Evolutionary conservation across 2,797 vertebrate species (phyloP), one percentile per base, ranked within the genome.

Genomic region (Molossus molossus): DNA sequence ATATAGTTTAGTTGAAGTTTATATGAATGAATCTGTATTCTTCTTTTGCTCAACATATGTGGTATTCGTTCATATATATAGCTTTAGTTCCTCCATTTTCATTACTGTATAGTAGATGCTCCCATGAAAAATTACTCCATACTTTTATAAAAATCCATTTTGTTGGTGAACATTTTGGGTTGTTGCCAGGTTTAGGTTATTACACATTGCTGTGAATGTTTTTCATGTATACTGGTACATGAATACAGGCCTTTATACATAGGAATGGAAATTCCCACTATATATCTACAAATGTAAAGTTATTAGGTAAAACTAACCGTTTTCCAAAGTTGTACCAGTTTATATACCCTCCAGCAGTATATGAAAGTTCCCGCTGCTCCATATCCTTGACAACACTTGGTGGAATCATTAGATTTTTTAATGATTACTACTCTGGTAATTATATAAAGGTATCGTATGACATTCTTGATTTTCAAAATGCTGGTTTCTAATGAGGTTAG

Each of bases 1-100:
- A 3, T 69, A 50, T 27, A 85, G 33, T 37, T 95, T 29, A 53
- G 45, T 92, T 90, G 48, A 90, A 86, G 53, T 79, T 81, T 79
- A 33, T 65, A 27, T 89, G 86, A 79, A 25, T 53, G 23, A 65
- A 88, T 90, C 18, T 62, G 25, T 93, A 69, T 83, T 69, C 23
- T 60, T 85, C 62, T 85, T 91, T 89, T 55, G 17, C 9, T 83
- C 9, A 12, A 50, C 11, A 6, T 60, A 48, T 69, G 13, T 91
- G 18, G 37, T 82, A 55, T 72, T 93, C 27, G 62, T 76, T 94
- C 5, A 62, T 75, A 20, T 90, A 2, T 75, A 37, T 76, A 87
- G 77, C 5, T 95, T 48, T 70, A 73, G 20, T 77, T 93, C 57
- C 91, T 58, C 27, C 13, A 70, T 65, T 90, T 92, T 80, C n/a